Evolutionary conservation across 2,888 invertebrate species (phyloP).

Genomic region (Oxycera nigricornis): DNA sequence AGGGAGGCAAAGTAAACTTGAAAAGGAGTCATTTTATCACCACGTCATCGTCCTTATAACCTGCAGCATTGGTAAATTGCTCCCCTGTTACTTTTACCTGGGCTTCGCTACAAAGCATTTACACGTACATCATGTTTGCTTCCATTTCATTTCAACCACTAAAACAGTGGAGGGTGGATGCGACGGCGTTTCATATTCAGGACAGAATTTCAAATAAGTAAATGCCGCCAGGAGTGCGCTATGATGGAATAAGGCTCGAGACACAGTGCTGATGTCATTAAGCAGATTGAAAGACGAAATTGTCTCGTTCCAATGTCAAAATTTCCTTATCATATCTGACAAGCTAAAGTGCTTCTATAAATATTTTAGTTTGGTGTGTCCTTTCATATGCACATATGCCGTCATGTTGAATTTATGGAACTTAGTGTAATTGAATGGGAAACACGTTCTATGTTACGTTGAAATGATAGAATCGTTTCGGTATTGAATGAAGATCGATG

Average conservation of each 20-base stretch:
- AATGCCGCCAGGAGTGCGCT: background rate
- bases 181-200: background rate
- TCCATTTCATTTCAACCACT: background rate
- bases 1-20: background rate
- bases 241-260: background rate
- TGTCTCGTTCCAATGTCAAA: conserved; percentile 6
- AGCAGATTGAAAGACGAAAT: conserved; percentile 25
- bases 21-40: background rate
- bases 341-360: conserved; percentile 25
- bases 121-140: background rate
- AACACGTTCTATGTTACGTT: background rate
- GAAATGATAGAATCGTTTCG: background rate
- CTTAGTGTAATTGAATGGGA: background rate
- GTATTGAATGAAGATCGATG: no score
- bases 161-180: background rate
- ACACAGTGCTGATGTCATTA: conserved; percentile 7
- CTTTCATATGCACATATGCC: background rate
- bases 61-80: background rate
- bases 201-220: background rate
- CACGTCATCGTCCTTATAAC: background rate
- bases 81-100: background rate
- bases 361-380: conserved; percentile 22
- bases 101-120: background rate
- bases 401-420: background rate
- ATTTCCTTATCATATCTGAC: conserved; percentile 26